phyloP scores from a whole-genome alignment of 2,113 vertebrate genomes.

The Albula goreensis region DNA sequence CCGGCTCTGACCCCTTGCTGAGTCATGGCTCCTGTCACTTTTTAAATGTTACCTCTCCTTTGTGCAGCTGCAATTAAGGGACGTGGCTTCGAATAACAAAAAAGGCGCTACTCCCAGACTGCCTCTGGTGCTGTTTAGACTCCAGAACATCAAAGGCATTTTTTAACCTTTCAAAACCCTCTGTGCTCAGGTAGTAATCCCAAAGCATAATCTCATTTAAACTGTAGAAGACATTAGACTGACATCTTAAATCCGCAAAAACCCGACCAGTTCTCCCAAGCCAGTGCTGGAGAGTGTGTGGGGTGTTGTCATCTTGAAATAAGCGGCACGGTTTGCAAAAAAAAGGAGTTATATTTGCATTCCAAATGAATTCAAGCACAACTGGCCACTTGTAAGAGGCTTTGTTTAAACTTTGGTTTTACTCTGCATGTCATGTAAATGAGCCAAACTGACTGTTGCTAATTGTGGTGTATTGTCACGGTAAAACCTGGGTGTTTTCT shows the following conservation, averaged over 20 bases:
- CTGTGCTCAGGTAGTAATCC: constrained; percentile 75
- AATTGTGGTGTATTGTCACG: neutral
- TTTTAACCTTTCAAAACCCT: constrained; percentile 67
- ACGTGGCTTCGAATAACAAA: constrained; percentile 72
- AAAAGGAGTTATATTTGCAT: neutral
- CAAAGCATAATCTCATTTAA: constrained; percentile 72
- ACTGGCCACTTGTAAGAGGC: neutral
- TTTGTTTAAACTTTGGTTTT: neutral
- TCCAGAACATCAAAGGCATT: constrained; percentile 73
- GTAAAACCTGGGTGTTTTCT: neutral
- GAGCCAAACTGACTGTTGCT: neutral
- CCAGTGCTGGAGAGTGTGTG: neutral
- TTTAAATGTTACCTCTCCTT: constrained; percentile 64
- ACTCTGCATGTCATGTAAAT: neutral
- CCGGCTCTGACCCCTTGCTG: constrained; percentile 44
- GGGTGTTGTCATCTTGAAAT: neutral
- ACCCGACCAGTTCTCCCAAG: constrained; percentile 24
- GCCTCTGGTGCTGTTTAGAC: constrained; percentile 72
- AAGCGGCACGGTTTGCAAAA: neutral
- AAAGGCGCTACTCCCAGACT: constrained; percentile 59
- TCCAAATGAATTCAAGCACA: neutral
- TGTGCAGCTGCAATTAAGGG: constrained; percentile 67
- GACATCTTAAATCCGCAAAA: constrained; percentile 67
- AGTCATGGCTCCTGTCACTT: constrained; percentile 44
- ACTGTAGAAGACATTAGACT: constrained; percentile 75